Percentiles rank a stretch among this genome's conserved stretches.
phyloP scores from a whole-genome alignment of 35 echinoderm and acorn worm genomes.

The Heliocidaris erythrogramma region DNA sequence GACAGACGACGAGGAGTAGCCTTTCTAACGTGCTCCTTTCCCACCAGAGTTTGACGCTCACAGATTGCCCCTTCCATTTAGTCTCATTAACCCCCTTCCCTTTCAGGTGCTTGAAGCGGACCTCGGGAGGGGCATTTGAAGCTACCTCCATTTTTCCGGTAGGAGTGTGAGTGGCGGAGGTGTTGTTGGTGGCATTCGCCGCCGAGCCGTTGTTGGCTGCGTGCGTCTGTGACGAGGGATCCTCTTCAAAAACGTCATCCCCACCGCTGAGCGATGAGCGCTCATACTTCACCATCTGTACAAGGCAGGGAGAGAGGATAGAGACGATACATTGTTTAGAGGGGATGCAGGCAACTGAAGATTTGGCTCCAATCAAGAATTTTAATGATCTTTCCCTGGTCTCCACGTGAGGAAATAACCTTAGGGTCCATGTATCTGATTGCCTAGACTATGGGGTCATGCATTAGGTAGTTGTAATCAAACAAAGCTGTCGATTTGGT shows the following conservation, averaged over 20 bases:
- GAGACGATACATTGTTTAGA: conserved; percentile 8
- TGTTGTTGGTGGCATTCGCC: conserved; percentile 43
- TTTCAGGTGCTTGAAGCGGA: conserved; percentile 49
- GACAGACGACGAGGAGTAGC: conserved; percentile 68
- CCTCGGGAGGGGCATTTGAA: conserved; percentile 46
- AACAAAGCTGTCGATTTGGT: neutral
- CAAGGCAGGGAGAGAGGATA: neutral
- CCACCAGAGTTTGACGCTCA: conserved; percentile 51
- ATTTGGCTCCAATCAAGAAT: neutral
- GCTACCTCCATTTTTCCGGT: conserved; percentile 50
- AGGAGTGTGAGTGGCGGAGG: conserved; percentile 44
- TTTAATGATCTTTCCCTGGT: neutral
- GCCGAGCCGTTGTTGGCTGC: conserved; percentile 59
- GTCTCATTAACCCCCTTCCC: neutral
- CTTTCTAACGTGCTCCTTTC: conserved; percentile 69
- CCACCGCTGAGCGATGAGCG: conserved; percentile 85
- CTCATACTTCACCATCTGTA: conserved; percentile 93
- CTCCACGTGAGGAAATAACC: neutral
- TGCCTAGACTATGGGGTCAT: neutral
- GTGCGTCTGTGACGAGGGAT: conserved; percentile 22
- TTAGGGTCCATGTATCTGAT: neutral
- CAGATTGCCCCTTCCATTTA: conserved; percentile 31
- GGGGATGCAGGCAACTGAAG: neutral
- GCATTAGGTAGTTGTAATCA: neutral
- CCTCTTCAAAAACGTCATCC: conserved; percentile 72